phyloP scores from a whole-genome alignment of 1,140 invertebrate genomes.

The Drosophila parabipectinata region DNA sequence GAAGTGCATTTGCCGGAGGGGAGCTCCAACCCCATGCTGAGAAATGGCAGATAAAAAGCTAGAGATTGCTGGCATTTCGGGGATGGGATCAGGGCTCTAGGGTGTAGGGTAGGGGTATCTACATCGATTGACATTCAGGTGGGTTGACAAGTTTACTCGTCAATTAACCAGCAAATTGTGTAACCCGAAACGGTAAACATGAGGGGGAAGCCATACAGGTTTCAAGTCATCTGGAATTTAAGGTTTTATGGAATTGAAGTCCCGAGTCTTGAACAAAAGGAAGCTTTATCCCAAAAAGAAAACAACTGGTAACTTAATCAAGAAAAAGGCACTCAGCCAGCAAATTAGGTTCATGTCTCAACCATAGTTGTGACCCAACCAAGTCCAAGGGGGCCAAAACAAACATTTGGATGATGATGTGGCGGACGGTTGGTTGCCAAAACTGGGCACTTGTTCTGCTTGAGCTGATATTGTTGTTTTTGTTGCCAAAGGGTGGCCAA shows the following conservation, averaged over 20 bases:
- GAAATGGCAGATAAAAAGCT: conserved; percentile 42
- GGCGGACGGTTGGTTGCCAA: conserved; percentile 35
- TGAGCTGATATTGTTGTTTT: conserved; percentile 53
- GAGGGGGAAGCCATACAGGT: conserved; percentile 17
- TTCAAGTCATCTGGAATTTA: neutral
- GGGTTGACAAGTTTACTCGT: conserved; percentile 23
- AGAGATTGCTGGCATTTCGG: conserved; percentile 39
- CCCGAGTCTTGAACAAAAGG: neutral
- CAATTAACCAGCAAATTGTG: conserved; percentile 33
- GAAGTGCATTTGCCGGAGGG: conserved; percentile 28
- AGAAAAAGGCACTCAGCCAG: conserved; percentile 79
- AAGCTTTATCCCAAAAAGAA: conserved; percentile 14
- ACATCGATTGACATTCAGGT: conserved; percentile 35
- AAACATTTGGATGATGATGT: conserved; percentile 59
- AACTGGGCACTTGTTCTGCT: conserved; percentile 76
- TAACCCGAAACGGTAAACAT: conserved; percentile 28
- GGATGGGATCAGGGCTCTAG: neutral
- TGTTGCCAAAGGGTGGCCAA: conserved; percentile 45
- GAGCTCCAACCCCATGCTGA: neutral
- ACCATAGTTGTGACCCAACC: conserved; percentile 74
- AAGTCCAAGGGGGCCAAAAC: conserved; percentile 64
- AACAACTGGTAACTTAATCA: conserved; percentile 63
- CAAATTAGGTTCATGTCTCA: conserved; percentile 82
- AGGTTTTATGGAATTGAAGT: neutral
- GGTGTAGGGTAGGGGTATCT: too few relatives aligned